phyloP scores from a whole-genome alignment of 2,113 vertebrate species.

The Spermophilus dauricus region DNA sequence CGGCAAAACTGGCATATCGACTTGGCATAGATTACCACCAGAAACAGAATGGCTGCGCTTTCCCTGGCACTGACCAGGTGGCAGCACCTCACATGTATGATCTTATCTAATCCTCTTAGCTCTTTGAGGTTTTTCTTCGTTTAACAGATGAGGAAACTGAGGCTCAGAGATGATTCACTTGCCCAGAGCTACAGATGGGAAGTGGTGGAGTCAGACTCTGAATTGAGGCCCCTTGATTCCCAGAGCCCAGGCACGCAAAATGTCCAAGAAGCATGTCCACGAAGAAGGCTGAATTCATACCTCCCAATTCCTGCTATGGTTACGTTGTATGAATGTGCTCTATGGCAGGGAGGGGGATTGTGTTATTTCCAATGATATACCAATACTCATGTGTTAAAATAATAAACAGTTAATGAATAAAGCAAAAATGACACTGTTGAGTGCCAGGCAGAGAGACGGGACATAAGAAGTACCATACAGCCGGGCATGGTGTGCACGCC shows the following conservation, averaged over 20 bases:
- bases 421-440: not conserved
- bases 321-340: no score
- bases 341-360: no score
- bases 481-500: no score
- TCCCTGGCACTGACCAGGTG: not conserved
- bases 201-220: not conserved
- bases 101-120: not conserved
- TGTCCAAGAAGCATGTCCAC: not conserved
- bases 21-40: not conserved
- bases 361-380: no score
- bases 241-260: not conserved
- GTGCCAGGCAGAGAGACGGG: not conserved
- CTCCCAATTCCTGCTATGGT: not conserved
- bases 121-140: not conserved
- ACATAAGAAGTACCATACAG: not conserved
- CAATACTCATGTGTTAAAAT: conserved; percentile 12
- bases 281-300: not conserved
- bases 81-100: rapidly evolving
- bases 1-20: not conserved
- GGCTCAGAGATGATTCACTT: not conserved
- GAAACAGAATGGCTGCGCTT: not conserved
- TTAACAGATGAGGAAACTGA: conserved; percentile 3
- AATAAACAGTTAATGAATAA: not conserved
- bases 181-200: not conserved
- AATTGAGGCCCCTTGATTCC: not conserved